Percentiles rank a stretch among this genome's conserved stretches.
Evolutionary conservation across 2,113 vertebrate genomes (phyloP).

Genomic region (Illadopsis cleaveri): DNA sequence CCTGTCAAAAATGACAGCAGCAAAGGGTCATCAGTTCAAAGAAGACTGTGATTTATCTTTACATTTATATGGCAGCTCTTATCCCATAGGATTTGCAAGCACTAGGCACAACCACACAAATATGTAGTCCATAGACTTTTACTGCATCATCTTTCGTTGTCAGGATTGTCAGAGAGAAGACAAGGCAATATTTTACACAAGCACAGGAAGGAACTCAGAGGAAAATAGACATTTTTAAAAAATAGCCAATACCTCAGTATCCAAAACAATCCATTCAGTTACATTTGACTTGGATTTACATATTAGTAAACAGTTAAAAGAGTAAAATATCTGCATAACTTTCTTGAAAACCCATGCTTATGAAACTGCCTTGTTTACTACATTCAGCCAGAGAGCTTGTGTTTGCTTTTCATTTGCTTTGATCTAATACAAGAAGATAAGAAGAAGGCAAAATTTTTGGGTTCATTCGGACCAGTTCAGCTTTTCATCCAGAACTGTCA

Average conservation of each 20-base stretch:
- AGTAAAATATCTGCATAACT: background rate
- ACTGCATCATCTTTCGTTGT: background rate
- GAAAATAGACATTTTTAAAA: background rate
- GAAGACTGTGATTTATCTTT: background rate
- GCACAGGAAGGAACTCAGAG: background rate
- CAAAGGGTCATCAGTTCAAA: conserved; percentile 12
- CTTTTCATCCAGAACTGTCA: background rate
- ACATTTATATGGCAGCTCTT: background rate
- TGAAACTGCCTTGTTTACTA: background rate
- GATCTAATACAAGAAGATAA: background rate
- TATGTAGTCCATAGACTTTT: background rate
- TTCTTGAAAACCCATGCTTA: background rate
- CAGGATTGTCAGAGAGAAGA: background rate
- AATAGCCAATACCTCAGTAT: background rate
- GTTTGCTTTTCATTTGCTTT: conserved; percentile 19
- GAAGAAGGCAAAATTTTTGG: background rate
- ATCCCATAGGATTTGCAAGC: background rate
- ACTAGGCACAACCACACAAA: background rate
- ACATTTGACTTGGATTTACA: background rate
- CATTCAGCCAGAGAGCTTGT: background rate
- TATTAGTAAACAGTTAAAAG: background rate
- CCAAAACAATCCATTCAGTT: background rate
- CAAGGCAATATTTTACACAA: background rate
- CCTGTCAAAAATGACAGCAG: background rate
- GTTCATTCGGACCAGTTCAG: background rate